These are phyloP conservation scores for Maccullochella peelii DNA, from an alignment of 2,113 vertebrate species.

Conservation along the genomic window DNA sequence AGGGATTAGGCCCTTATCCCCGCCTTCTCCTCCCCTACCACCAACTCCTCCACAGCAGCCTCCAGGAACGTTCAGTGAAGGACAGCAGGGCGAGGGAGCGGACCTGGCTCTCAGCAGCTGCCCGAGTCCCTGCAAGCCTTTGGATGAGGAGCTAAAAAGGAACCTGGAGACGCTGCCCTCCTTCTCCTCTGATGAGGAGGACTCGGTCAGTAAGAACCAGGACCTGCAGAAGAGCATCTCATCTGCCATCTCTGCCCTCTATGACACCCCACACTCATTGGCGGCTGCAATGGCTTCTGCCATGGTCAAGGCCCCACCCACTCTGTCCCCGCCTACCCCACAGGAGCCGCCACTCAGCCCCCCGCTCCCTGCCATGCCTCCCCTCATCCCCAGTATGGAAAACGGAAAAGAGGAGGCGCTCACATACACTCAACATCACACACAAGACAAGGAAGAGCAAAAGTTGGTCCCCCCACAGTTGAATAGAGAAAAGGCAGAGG, in stretches of 20 bases:
- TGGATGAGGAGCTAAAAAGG: conserved; percentile 91
- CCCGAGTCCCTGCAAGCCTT: conserved; percentile 88
- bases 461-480: conserved; percentile 5
- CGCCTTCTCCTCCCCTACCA: conserved; percentile 59
- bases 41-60: conserved; percentile 51
- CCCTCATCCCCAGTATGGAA: conserved; percentile 57
- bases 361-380: conserved; percentile 64
- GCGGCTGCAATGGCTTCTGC: conserved; percentile 69
- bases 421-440: conserved; percentile 28
- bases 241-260: conserved; percentile 92
- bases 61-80: conserved; percentile 57
- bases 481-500: conserved; percentile 17
- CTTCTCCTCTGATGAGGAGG: conserved; percentile 94
- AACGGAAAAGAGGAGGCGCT: conserved; percentile 31
- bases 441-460: conserved; percentile 41
- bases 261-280: conserved; percentile 88
- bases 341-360: conserved; percentile 69
- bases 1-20: conserved; percentile 74
- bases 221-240: conserved; percentile 95
- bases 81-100: conserved; percentile 76
- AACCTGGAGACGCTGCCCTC: conserved; percentile 92
- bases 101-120: conserved; percentile 86
- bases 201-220: conserved; percentile 93
- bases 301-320: conserved; percentile 70
- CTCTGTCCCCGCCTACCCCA: conserved; percentile 60